A percentile compares a stretch with the other conserved stretches of the same genome.
These are phyloP conservation scores for Plotosus lineatus DNA, from an alignment of 2,113 vertebrate species.

Conservation along the genomic window DNA sequence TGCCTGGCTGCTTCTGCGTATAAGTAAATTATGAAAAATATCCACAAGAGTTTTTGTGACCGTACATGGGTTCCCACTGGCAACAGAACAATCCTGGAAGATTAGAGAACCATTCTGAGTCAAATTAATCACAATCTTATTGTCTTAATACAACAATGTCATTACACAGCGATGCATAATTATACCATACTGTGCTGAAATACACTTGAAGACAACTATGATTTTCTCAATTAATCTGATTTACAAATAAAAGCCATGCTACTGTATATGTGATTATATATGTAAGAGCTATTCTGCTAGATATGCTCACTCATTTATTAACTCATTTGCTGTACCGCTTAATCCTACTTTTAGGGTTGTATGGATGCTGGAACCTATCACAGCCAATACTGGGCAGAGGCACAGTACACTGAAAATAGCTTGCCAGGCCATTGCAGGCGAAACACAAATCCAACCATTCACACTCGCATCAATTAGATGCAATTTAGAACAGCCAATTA, in stretches of 20 bases:
- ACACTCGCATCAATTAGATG: too few relatives aligned
- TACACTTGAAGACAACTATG: not conserved
- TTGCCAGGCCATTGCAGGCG: too few relatives aligned
- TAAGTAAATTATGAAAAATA: conserved; percentile 31
- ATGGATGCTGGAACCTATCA: too few relatives aligned
- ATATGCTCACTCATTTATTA: too few relatives aligned
- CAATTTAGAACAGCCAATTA: too few relatives aligned
- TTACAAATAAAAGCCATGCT: too few relatives aligned
- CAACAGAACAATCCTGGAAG: conserved; percentile 1
- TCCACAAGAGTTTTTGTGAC: not conserved
- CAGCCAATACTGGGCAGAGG: too few relatives aligned
- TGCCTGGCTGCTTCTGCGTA: not conserved
- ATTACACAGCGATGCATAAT: not conserved
- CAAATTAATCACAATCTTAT: conserved; percentile 9
- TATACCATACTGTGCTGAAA: conserved; percentile 3
- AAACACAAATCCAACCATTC: too few relatives aligned
- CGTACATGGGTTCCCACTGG: conserved; percentile 35
- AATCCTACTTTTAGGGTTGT: too few relatives aligned
- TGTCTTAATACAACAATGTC: conserved; percentile 1
- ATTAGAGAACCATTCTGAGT: conserved; percentile 8
- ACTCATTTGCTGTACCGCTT: too few relatives aligned
- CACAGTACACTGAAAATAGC: too few relatives aligned
- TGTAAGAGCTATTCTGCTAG: too few relatives aligned
- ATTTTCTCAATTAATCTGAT: not conserved
- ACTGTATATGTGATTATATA: not conserved